Conservation (phyloP, 2,888 invertebrate species). For the Pristionchus mayeri region DNA sequence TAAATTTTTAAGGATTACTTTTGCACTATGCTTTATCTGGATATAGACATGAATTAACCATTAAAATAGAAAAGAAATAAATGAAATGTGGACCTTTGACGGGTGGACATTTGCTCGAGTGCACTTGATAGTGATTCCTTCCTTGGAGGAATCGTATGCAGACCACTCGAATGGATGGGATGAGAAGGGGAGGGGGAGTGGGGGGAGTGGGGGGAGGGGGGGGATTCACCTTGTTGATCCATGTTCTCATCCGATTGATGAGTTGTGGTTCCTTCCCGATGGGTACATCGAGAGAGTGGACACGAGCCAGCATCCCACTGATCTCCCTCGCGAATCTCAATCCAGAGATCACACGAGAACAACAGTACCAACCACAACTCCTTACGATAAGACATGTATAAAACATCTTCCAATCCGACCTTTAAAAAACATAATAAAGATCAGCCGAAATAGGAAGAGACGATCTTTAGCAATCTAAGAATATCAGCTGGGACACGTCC, state of each 20-base stretch:
- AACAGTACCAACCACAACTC: too few relatives aligned
- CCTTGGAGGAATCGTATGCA: neutral
- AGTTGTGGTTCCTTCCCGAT: slow-evolving; percentile 92
- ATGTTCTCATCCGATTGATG: neutral
- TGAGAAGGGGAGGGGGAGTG: too few relatives aligned
- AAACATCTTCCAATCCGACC: neutral
- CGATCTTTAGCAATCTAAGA: too few relatives aligned
- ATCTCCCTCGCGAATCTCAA: slow-evolving; percentile 82
- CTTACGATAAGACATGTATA: neutral
- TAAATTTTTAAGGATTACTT: too few relatives aligned
- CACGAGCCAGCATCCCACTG: slow-evolving; percentile 92
- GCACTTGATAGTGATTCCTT: slow-evolving; percentile 21
- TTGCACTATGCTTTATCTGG: too few relatives aligned
- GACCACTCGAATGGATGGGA: slow-evolving; percentile 4
- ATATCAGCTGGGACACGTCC: neutral
- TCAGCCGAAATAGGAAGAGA: too few relatives aligned
- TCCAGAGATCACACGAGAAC: too few relatives aligned
- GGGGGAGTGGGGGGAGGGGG: too few relatives aligned
- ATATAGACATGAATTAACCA: too few relatives aligned
- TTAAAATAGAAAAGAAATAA: neutral
- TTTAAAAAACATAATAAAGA: too few relatives aligned
- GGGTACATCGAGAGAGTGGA: slow-evolving; percentile 90
- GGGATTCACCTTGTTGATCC: slow-evolving; percentile 12
- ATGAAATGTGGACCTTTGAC: slow-evolving; percentile 2
- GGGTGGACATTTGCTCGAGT: neutral